Conservation (phyloP, 1,140 invertebrate genomes). For the Hylyphantes graminicola region DNA sequence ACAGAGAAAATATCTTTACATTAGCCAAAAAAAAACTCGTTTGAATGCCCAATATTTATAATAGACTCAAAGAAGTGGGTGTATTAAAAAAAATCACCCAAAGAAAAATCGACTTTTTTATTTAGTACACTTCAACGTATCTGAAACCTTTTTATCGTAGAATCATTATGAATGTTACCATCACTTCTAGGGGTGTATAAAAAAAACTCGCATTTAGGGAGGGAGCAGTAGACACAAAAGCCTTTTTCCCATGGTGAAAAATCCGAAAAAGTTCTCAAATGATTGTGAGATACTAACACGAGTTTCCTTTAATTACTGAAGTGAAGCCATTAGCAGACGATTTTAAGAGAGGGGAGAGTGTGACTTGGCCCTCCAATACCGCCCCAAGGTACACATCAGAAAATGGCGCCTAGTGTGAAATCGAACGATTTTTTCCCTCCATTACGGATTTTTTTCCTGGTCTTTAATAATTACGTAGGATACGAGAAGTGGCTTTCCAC, state of each 20-base stretch:
- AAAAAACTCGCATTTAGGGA: slow-evolving; percentile 11
- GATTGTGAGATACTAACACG: slow-evolving; percentile 27
- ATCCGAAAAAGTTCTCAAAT: slow-evolving; percentile 28
- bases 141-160: slow-evolving; percentile 42
- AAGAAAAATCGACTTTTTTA: slow-evolving; percentile 39
- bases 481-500: slow-evolving; percentile 2
- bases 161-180: slow-evolving; percentile 40
- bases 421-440: slow-evolving; percentile 16
- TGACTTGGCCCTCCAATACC: neutral
- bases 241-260: slow-evolving; percentile 40
- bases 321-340: slow-evolving; percentile 32
- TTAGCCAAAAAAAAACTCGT: neutral
- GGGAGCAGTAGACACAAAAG: slow-evolving; percentile 28
- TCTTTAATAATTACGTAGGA: slow-evolving; percentile 11
- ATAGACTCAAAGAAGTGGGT: slow-evolving; percentile 15
- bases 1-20: neutral
- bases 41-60: slow-evolving; percentile 39
- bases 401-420: slow-evolving; percentile 12
- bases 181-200: neutral
- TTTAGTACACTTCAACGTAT: slow-evolving; percentile 1
- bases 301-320: slow-evolving; percentile 23
- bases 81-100: slow-evolving; percentile 6
- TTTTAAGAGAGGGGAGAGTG: slow-evolving; percentile 4
- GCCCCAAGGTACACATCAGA: neutral
- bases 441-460: neutral